A percentile compares a stretch with the other conserved stretches of the same genome.
These are phyloP conservation scores for Harpalus rufipes DNA, from an alignment of 2,888 invertebrate genomes.

Conservation along the genomic window DNA sequence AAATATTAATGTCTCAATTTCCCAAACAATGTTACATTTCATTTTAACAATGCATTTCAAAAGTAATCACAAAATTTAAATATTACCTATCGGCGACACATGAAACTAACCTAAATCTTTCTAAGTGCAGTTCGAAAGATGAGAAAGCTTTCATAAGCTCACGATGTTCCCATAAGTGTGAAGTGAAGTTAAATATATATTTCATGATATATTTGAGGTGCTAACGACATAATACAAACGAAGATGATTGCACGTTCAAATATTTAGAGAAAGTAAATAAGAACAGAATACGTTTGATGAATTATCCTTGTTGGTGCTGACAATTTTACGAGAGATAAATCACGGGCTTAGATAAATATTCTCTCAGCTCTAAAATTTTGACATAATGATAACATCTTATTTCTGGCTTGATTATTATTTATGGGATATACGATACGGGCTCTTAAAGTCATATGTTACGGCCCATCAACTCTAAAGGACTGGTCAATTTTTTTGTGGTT, in stretches of 20 bases:
- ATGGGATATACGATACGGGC: constrained; percentile 59
- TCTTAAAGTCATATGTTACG: constrained; percentile 55
- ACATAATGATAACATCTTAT: constrained; percentile 67
- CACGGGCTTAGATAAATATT: constrained; percentile 60
- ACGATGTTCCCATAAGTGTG: constrained; percentile 24
- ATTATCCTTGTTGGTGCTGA: constrained; percentile 34
- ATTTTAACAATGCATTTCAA: background rate
- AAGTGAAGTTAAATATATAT: constrained; percentile 27
- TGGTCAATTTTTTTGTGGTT: constrained; percentile 42
- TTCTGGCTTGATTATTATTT: constrained; percentile 64
- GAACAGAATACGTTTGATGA: constrained; percentile 37
- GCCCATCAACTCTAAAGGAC: constrained; percentile 32
- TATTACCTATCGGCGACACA: background rate
- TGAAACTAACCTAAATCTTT: constrained; percentile 24
- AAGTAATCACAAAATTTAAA: constrained; percentile 1
- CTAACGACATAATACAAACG: constrained; percentile 14
- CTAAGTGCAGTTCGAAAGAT: constrained; percentile 24
- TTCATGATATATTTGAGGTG: constrained; percentile 26
- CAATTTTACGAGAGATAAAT: constrained; percentile 64
- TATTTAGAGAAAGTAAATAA: constrained; percentile 53
- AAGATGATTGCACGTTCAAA: constrained; percentile 35
- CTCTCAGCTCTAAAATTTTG: constrained; percentile 58
- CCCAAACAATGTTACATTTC: background rate
- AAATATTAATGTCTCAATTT: background rate
- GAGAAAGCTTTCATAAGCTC: constrained; percentile 20